These are phyloP conservation scores for Lepidotrigona ventralis DNA, from an alignment of 1,140 invertebrate species.

Conservation along the genomic window DNA sequence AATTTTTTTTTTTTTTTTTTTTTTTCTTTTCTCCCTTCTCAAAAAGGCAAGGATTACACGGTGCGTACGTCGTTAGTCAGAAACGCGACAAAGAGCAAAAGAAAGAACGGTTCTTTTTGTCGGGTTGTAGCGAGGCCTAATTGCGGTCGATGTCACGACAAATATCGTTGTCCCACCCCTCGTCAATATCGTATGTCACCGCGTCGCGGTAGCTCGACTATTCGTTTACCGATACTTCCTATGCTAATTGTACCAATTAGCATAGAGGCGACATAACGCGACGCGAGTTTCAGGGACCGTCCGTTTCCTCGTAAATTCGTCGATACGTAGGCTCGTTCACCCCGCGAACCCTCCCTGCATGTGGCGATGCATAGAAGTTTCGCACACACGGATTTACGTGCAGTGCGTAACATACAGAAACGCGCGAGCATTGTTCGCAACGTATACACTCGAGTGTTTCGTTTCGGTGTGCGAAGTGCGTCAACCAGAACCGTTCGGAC, in stretches of 20 bases:
- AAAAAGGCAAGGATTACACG: constrained; percentile 10
- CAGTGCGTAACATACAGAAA: background rate
- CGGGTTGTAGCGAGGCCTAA: constrained; percentile 59
- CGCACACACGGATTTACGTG: constrained; percentile 44
- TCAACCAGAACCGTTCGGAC: constrained; percentile 61
- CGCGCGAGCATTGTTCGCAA: background rate
- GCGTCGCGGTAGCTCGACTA: constrained; percentile 53
- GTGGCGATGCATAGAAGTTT: background rate
- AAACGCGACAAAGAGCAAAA: constrained; percentile 28
- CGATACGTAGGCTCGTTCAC: constrained; percentile 67
- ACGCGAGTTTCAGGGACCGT: constrained; percentile 60
- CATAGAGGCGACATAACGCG: constrained; percentile 74
- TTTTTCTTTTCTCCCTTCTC: background rate
- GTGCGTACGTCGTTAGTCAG: constrained; percentile 34
- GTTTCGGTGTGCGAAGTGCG: constrained; percentile 32
- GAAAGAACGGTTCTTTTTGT: constrained; percentile 40
- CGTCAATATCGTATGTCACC: constrained; percentile 54
- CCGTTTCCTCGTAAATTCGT: constrained; percentile 80
- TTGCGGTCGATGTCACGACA: constrained; percentile 76
- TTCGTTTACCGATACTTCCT: constrained; percentile 76
- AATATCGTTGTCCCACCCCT: constrained; percentile 70
- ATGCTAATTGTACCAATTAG: constrained; percentile 80
- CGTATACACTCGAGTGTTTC: background rate
- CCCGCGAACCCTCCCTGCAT: background rate
- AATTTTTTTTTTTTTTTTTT: too few species aligned